Evolutionary conservation across 2,797 vertebrate genomes (phyloP), one percentile per base, ranked within the genome.

Genomic region (Chiroxiphia lanceolata): DNA sequence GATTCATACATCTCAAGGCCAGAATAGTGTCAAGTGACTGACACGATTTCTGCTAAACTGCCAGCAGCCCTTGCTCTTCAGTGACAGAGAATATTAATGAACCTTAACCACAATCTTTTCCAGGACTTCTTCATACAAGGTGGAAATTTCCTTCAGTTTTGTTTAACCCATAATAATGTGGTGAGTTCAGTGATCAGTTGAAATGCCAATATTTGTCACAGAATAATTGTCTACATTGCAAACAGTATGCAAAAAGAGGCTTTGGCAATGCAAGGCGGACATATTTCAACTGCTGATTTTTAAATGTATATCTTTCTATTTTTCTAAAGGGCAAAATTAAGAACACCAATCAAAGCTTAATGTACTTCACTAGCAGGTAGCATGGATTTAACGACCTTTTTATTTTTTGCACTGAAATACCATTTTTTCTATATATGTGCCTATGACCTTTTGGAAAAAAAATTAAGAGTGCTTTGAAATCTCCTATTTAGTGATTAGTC

Each of bases 401-500:
- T 47, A 51, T 67, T 72, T 88, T 84, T 90, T 90, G 71, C 76
- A 87, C 54, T 59, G 18, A 88, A 88, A 45, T 44, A 81, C 14
- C 1, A 20, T 40, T 65, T 84, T 77, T 78, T 34, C 29, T 65
- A 4, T 23, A 34, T 33, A 17, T 47, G 15, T 36, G 18, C 8
- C 15, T 21, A 29, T 29, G 26, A 36, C 95, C 95, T 92, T 97
- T 91, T 70, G 93, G 93, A 81, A 97, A 95, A 85, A 77, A 87
- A 92, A 64, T 26, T 68, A 87, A 83, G 88, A 22, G 51, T 96
- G 75, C 78, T 92, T 95, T 93, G 87, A 97, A 96, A 93, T 95
- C 78, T 95, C 78, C 40, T 93, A 88, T 81, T 93, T 95, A 86
- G 31, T 96, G 44, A n/a, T 79, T 84, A 93, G 47, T 97, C 68